A percentile compares a stretch with the other conserved stretches of the same genome.
Evolutionary conservation across 1,140 invertebrate species (phyloP).

Genomic region (Saccostrea glomerata): DNA sequence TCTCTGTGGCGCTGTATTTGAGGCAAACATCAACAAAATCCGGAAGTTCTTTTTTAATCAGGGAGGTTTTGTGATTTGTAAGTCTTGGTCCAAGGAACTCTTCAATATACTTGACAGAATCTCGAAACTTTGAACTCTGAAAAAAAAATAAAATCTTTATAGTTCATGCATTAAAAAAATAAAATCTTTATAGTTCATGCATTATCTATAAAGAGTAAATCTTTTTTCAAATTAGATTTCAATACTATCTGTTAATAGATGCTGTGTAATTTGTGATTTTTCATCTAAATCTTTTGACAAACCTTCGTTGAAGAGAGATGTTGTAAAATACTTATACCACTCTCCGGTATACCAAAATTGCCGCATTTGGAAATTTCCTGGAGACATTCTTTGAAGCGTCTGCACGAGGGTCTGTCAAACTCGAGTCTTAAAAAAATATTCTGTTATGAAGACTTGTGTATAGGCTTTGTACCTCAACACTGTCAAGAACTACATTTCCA

Average conservation of each 20-base stretch:
- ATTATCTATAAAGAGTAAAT: too few species aligned
- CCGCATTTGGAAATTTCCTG: not conserved
- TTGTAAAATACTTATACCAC: not conserved
- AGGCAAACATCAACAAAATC: constrained; percentile 36
- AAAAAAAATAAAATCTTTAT: not conserved
- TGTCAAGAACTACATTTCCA: too few species aligned
- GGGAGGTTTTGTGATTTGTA: constrained; percentile 35
- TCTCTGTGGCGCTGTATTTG: not conserved
- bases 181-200: too few species aligned
- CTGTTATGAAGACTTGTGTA: too few species aligned
- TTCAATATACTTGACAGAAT: constrained; percentile 15
- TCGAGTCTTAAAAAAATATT: constrained; percentile 9
- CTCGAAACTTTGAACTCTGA: not conserved
- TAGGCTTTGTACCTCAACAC: too few species aligned
- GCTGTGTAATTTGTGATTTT: too few species aligned
- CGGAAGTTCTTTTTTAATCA: constrained; percentile 5
- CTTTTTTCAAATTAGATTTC: too few species aligned
- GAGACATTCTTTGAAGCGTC: not conserved
- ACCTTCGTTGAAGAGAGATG: not conserved
- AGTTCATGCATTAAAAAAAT: too few species aligned
- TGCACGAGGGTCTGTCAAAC: constrained; percentile 6
- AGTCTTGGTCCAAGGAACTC: constrained; percentile 35
- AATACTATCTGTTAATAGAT: too few species aligned
- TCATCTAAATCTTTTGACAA: not conserved
- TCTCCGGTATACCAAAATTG: constrained; percentile 7